phyloP scores from a whole-genome alignment of 2,113 vertebrate genomes.

The Anolis sagrei region DNA sequence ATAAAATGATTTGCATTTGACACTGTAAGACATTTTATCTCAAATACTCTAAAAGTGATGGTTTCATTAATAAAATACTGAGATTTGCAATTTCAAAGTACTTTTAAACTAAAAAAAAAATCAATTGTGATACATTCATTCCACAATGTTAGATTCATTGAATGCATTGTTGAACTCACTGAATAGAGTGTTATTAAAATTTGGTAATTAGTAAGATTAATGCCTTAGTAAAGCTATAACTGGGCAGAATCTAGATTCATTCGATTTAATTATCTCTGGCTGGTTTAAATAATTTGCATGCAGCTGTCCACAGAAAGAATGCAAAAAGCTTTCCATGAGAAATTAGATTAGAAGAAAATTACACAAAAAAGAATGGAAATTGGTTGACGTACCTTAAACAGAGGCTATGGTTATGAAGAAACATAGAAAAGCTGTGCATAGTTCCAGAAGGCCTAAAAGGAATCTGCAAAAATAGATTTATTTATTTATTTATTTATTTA shows the following conservation, averaged over 20 bases:
- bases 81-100: slow-evolving; percentile 39
- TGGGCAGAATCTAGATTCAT: slow-evolving; percentile 65
- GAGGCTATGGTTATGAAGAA: neutral
- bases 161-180: slow-evolving; percentile 46
- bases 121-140: slow-evolving; percentile 49
- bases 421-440: neutral
- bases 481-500: too few species aligned
- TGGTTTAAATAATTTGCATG: slow-evolving; percentile 57
- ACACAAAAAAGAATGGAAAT: neutral
- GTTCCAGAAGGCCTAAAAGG: neutral
- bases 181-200: slow-evolving; percentile 59
- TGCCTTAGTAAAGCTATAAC: slow-evolving; percentile 59
- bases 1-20: slow-evolving; percentile 28
- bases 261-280: slow-evolving; percentile 67
- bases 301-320: slow-evolving; percentile 40
- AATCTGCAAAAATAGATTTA: neutral
- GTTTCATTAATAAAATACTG: slow-evolving; percentile 62
- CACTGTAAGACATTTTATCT: slow-evolving; percentile 36
- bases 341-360: neutral
- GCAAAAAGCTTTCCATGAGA: neutral
- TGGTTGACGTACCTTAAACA: neutral
- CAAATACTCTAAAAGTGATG: slow-evolving; percentile 36
- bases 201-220: slow-evolving; percentile 70
- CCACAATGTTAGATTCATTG: slow-evolving; percentile 29
- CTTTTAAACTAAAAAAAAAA: slow-evolving; percentile 42